Evolutionary conservation across 1,140 invertebrate genomes (phyloP).

Genomic region (Trichonephila clavipes): DNA sequence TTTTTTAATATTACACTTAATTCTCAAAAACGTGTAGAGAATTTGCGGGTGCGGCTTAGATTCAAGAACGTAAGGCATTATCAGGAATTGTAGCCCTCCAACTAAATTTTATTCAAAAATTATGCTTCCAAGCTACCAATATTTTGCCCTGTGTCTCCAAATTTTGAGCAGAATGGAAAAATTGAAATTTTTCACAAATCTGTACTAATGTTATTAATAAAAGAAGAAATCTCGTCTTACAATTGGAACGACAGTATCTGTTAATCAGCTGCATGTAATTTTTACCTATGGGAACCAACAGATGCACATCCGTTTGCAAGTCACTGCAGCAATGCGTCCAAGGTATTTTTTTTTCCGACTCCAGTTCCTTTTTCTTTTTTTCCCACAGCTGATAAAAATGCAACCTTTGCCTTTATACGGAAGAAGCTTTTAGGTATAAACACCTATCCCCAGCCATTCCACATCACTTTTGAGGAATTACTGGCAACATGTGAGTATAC

Average conservation of each 20-base stretch:
- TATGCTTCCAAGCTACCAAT: too few species aligned
- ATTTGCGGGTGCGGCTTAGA: too few species aligned
- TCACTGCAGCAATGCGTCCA: not conserved
- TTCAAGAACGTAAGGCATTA: too few species aligned
- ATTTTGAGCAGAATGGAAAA: too few species aligned
- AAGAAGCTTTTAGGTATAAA: conserved; percentile 17
- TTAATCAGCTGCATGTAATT: not conserved
- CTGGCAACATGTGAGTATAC: conserved; percentile 25
- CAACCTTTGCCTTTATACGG: not conserved
- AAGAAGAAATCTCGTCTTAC: not conserved
- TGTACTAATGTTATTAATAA: too few species aligned
- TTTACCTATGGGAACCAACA: not conserved
- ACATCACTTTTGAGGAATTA: conserved; percentile 31
- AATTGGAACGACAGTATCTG: not conserved
- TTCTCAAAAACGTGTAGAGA: too few species aligned
- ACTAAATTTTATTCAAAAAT: too few species aligned
- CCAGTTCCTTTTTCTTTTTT: not conserved
- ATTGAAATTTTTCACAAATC: too few species aligned
- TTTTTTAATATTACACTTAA: too few species aligned
- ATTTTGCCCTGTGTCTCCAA: too few species aligned
- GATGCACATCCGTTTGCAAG: conserved; percentile 8
- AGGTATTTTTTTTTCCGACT: not conserved
- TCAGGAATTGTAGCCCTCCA: too few species aligned
- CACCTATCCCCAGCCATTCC: not conserved
- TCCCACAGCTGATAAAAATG: conserved; percentile 15